Base-by-base conservation (phyloP, 2,888 invertebrate species). In the Pantelozetes paolii region DNA sequence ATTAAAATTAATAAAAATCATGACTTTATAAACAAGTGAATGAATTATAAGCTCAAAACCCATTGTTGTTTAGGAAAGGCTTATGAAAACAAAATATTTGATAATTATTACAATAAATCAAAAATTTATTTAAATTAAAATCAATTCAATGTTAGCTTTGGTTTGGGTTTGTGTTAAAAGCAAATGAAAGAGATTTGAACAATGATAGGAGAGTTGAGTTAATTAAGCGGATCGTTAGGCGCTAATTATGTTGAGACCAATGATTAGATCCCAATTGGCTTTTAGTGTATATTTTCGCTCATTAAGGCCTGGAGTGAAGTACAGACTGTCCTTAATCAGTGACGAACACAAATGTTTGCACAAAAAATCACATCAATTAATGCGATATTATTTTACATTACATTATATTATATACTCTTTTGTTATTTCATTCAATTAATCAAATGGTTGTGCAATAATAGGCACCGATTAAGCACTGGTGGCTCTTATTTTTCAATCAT, bases 171-270 rank as follows among this genome's bases (percentile, higher is more conserved):
- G n/a, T n/a, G 2, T 45, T 13, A 45, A 45, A 45, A 45, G 6
- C 18, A 45, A 45, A 45, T 45, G 20, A 50, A 50, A 20, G 50
- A 50, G 50, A 20, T 5, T 5, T 18, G 18, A 50, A 50, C 5
- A 50, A 15, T 23, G 50, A 50, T n/a, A 50, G n/a, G 15, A 15
- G 18, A 45, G 45, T 45, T 18, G 45, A 64, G 64, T 64, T 64
- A 64, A 64, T 64, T 64, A 64, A 64, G 36, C 64, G 64, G 50
- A 64, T 64, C 64, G 64, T 64, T 64, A 64, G 30, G n/a, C 26
- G 64, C 20, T 64, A 64, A 64, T 64, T 36, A 40, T n/a, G 32
- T 64, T 20, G 64, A 36, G 30, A 36, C 59, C 28, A 64, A 36
- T 36, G 32, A 64, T 64, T 64, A 36, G 20, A 64, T 64, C 8